Evolutionary conservation across 2,797 vertebrate genomes (phyloP).

Genomic region (Urosaurus nigricauda): DNA sequence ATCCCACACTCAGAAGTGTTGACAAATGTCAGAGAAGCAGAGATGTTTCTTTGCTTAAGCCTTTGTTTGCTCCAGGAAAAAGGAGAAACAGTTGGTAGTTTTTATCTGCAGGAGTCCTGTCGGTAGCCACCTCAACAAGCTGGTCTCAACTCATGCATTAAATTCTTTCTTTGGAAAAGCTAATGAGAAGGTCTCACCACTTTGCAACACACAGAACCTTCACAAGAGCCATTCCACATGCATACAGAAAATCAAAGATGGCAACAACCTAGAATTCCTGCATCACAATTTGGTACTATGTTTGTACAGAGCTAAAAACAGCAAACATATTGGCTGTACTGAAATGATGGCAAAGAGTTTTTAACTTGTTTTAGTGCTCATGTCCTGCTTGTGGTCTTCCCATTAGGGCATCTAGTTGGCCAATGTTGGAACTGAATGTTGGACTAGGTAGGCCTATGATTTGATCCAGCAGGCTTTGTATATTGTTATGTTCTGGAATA

Average conservation of each 20-base stretch:
- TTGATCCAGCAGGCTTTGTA: background rate
- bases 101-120: background rate
- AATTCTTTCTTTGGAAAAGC: background rate
- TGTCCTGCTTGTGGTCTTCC: background rate
- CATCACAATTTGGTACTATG: background rate
- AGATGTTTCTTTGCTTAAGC: background rate
- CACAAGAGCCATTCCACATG: background rate
- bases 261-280: background rate
- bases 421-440: background rate
- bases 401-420: background rate
- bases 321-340: background rate
- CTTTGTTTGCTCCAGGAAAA: constrained; percentile 24
- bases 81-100: background rate
- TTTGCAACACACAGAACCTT: background rate
- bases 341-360: background rate
- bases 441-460: background rate
- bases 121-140: background rate
- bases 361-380: background rate
- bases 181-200: background rate
- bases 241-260: background rate
- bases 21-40: constrained; percentile 4
- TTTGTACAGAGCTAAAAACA: background rate
- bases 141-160: background rate
- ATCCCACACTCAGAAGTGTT: background rate
- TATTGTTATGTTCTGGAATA: background rate